Conservation (phyloP, 2,888 invertebrate genomes). For the Drosophila picticornis region DNA sequence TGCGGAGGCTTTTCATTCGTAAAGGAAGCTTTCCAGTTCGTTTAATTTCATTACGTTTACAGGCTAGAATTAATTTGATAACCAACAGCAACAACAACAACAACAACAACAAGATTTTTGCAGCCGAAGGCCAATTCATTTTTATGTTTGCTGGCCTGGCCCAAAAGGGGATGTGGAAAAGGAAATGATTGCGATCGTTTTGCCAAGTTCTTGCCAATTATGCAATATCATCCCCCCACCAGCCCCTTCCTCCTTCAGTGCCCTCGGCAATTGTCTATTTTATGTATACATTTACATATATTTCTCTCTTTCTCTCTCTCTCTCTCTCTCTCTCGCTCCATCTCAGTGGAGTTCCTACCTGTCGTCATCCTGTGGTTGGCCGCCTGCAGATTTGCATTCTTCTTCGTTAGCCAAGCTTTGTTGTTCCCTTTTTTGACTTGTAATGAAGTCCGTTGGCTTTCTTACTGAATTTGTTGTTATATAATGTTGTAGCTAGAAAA, state of each 20-base stretch:
- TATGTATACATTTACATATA: slow-evolving; percentile 3
- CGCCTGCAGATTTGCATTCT: slow-evolving; percentile 50
- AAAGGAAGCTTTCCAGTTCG: slow-evolving; percentile 78
- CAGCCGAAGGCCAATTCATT: slow-evolving; percentile 57
- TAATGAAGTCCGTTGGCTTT: slow-evolving; percentile 10
- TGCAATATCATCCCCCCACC: slow-evolving; percentile 28
- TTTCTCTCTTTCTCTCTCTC: slow-evolving; percentile 7
- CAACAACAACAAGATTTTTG: slow-evolving; percentile 15
- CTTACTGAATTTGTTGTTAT: background rate
- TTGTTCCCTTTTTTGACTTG: slow-evolving; percentile 14
- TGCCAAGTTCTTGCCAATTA: slow-evolving; percentile 57
- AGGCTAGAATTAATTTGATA: slow-evolving; percentile 64
- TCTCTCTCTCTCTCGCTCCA: background rate
- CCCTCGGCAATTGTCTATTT: slow-evolving; percentile 52
- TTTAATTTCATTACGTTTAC: slow-evolving; percentile 68
- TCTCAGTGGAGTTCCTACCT: slow-evolving; percentile 36
- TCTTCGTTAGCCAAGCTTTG: slow-evolving; percentile 9
- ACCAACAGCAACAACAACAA: slow-evolving; percentile 20
- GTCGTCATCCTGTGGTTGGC: slow-evolving; percentile 40
- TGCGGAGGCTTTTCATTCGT: slow-evolving; percentile 60
- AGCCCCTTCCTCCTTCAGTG: background rate
- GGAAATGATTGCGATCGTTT: slow-evolving; percentile 38
- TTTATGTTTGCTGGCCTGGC: slow-evolving; percentile 29
- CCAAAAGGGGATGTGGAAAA: slow-evolving; percentile 29
- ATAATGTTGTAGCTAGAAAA: background rate